Conservation (phyloP, 2,888 invertebrate species). For the Stenchaetothrips biformis region DNA sequence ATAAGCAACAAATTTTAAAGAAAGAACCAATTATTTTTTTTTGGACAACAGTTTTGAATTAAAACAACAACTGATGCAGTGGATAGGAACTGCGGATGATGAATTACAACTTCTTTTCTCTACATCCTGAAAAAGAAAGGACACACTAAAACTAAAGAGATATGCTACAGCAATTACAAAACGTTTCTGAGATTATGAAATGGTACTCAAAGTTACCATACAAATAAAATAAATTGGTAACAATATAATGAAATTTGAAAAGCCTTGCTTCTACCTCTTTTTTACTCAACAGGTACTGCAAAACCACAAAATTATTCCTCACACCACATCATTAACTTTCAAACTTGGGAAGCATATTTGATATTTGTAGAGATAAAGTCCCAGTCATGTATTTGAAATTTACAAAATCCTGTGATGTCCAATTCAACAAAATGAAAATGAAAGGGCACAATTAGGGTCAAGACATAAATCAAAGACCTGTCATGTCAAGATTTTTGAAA, state of each 20-base stretch:
- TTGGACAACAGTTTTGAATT: too few species aligned
- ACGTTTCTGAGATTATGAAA: neutral
- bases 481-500: neutral
- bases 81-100: too few species aligned
- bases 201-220: neutral
- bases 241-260: neutral
- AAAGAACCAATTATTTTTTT: neutral
- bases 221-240: neutral
- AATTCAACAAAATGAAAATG: neutral
- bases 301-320: too few species aligned
- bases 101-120: too few species aligned
- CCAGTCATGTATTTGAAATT: neutral
- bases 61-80: too few species aligned
- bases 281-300: too few species aligned
- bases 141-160: neutral
- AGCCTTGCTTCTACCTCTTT: neutral
- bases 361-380: too few species aligned
- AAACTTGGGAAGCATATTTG: too few species aligned
- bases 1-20: neutral
- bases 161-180: neutral
- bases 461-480: neutral
- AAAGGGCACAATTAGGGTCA: neutral
- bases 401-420: neutral
- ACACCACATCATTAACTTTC: too few species aligned
- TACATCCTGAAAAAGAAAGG: neutral